Conservation (phyloP, 2,888 invertebrate species). For the Campoplex capitator region DNA sequence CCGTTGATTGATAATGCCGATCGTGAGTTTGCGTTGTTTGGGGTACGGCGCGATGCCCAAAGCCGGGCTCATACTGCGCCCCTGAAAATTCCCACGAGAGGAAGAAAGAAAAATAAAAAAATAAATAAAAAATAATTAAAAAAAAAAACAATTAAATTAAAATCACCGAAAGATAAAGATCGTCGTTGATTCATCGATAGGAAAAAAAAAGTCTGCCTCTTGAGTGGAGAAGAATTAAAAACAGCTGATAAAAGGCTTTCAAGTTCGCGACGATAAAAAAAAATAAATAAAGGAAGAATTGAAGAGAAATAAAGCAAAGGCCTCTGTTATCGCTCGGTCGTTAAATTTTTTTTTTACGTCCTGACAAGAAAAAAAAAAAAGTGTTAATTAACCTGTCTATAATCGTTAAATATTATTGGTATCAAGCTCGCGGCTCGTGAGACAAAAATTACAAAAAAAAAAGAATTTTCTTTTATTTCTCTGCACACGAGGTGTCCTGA, state of each 20-base stretch:
- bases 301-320: not conserved
- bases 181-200: not conserved
- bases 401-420: not conserved
- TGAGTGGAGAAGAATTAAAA: constrained; percentile 16
- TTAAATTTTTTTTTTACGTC: constrained; percentile 1
- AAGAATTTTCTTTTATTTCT: not conserved
- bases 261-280: constrained; percentile 15
- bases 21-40: constrained; percentile 73
- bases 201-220: not conserved
- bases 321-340: not conserved
- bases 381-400: not conserved
- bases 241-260: constrained; percentile 31
- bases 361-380: not conserved
- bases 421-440: not conserved
- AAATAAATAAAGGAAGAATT: not conserved
- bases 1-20: constrained; percentile 64
- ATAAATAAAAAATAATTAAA: not conserved
- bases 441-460: not conserved
- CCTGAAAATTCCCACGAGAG: constrained; percentile 71
- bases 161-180: not conserved
- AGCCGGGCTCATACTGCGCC: constrained; percentile 84
- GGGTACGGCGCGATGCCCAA: constrained; percentile 81
- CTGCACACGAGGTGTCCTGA: not conserved
- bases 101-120: too few species aligned
- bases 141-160: constrained; percentile 25